A percentile compares a stretch with the other conserved stretches of the same genome.
phyloP scores from a whole-genome alignment of 2,888 invertebrate genomes.

The Sinodicranocentrus sp. region DNA sequence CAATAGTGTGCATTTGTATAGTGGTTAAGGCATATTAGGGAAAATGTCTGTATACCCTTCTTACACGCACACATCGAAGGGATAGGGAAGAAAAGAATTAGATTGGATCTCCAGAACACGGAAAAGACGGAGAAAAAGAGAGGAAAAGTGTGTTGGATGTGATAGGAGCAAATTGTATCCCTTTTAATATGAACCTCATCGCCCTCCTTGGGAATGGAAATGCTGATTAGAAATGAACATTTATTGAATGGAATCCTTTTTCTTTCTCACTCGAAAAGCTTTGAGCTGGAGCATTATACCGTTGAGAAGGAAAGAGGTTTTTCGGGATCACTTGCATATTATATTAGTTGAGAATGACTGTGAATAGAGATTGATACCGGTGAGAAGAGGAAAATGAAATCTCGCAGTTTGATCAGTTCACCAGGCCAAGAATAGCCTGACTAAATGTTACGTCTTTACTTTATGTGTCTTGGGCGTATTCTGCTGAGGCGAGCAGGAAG shows the following conservation, averaged over 20 bases:
- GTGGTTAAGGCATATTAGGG: no score
- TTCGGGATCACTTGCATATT: constrained; percentile 48
- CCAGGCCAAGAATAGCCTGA: not conserved
- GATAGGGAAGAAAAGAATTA: no score
- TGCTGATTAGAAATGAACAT: constrained; percentile 66
- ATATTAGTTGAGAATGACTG: constrained; percentile 42
- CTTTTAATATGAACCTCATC: constrained; percentile 64
- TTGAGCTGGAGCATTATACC: not conserved
- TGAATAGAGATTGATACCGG: constrained; percentile 34
- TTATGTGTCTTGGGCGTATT: no score
- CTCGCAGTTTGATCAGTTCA: constrained; percentile 1
- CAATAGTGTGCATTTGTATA: no score
- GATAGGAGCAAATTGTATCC: constrained; percentile 64
- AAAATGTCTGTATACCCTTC: no score
- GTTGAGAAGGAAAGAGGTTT: constrained; percentile 15
- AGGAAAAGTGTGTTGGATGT: constrained; percentile 41
- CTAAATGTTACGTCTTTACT: no score
- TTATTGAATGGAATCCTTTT: constrained; percentile 61
- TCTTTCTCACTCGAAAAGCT: constrained; percentile 19
- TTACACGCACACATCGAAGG: no score
- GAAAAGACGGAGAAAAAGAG: not conserved
- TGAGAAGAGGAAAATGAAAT: constrained; percentile 3
- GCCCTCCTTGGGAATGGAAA: constrained; percentile 56
- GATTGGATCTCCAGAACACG: no score
- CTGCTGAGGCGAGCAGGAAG: no score